Conservation (phyloP, 2,797 vertebrate genomes). For the Tragopan temminckii region DNA sequence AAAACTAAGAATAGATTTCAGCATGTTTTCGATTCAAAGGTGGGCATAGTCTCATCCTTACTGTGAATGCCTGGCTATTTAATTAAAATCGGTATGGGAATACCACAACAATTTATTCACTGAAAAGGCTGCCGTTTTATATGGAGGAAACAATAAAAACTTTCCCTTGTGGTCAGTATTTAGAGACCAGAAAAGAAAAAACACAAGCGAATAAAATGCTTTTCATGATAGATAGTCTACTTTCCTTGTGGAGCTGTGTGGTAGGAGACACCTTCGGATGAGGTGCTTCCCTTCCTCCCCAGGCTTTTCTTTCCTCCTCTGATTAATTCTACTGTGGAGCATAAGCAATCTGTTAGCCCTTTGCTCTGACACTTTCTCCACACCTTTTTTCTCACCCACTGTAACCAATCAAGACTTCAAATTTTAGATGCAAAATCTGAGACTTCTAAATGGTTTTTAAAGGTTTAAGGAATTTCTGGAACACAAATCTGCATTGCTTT, state of each 20-base stretch:
- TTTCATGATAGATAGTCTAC: not conserved
- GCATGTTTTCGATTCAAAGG: not conserved
- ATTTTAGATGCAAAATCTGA: not conserved
- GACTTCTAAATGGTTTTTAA: not conserved
- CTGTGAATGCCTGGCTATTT: not conserved
- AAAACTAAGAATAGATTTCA: not conserved
- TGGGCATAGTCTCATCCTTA: not conserved
- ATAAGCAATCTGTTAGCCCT: not conserved
- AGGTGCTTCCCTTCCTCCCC: not conserved
- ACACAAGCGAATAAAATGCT: not conserved
- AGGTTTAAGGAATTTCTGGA: not conserved
- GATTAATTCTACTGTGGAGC: not conserved
- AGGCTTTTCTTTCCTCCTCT: not conserved
- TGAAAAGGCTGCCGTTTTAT: not conserved
- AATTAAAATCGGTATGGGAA: not conserved
- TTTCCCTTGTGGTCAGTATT: not conserved
- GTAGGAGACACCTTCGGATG: not conserved
- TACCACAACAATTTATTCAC: not conserved
- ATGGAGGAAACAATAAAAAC: not conserved
- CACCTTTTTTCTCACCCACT: not conserved
- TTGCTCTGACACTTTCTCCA: not conserved
- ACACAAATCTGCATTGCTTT: not conserved
- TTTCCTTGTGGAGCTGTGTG: not conserved
- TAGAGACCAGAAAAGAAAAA: not conserved
- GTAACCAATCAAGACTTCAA: not conserved